Percentiles rank a stretch among this genome's conserved stretches.
These are phyloP conservation scores for Semnornis frantzii DNA, from an alignment of 2,113 vertebrate genomes.

Conservation along the genomic window DNA sequence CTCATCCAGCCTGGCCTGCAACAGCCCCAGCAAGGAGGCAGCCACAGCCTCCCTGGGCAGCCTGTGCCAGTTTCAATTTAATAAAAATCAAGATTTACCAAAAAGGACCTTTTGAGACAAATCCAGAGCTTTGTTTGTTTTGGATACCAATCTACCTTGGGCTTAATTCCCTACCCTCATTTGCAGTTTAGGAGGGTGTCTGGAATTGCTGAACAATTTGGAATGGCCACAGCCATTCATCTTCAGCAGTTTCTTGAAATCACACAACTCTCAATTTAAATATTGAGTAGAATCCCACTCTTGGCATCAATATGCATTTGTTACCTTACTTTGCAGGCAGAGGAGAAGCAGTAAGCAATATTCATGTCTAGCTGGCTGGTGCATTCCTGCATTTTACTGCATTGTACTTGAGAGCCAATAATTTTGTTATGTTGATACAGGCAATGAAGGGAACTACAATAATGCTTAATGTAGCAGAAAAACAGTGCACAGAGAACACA, in stretches of 20 bases:
- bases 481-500: constrained; percentile 30
- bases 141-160: not conserved
- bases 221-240: not conserved
- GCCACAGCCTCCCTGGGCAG: no score
- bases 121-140: not conserved
- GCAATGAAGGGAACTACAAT: constrained; percentile 46
- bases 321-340: not conserved
- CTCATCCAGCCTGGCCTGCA: no score
- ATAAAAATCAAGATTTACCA: not conserved
- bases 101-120: not conserved
- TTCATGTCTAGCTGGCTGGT: not conserved
- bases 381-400: not conserved
- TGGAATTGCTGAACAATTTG: not conserved
- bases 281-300: not conserved
- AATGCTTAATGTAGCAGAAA: constrained; percentile 40
- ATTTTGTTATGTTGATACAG: constrained; percentile 57
- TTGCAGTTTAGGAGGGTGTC: not conserved
- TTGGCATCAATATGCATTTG: not conserved
- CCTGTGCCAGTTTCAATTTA: not conserved
- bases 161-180: not conserved
- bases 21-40: no score
- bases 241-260: not conserved
- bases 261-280: not conserved
- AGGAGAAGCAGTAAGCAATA: not conserved
- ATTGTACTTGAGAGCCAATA: not conserved